Evolutionary conservation across 2,888 invertebrate species (phyloP), one percentile per base, ranked within the genome.

Genomic region (Pachymerium ferrugineum): DNA sequence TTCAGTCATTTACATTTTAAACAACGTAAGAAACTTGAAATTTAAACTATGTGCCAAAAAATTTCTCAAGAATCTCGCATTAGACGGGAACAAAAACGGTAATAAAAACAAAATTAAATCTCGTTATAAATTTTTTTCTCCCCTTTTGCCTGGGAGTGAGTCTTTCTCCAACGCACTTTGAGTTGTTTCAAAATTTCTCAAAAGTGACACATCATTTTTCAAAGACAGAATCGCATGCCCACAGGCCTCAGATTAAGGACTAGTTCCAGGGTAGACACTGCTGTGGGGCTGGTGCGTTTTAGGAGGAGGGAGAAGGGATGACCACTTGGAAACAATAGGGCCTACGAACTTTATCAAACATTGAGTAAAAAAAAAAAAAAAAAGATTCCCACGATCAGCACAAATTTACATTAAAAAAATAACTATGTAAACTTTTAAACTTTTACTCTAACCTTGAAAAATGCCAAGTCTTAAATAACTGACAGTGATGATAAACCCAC

Each of bases 151-250:
- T 38, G 25, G 3, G 28, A 62, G 62, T 28, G 62, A 62, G 25
- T 62, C 62, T 47, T 62, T 25, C 12, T 28, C 22, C 12, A 28
- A 14, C 62, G 28, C 62, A n/a, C 28, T 62, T 62, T 62, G 62
- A 62, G 62, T 62, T 62, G 62, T 62, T 62, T 28, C 25, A 62
- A 62, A 62, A 62, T 62, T 28, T 62, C 62, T 22, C 22, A 62
- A 62, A 62, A 62, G 62, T 62, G 62, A 62, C 62, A 62, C 62
- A 62, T 62, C 62, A 62, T 62, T 62, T 62, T 28, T 62, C 62
- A 62, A 25, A 62, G 62, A 62, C 62, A 62, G 28, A 62, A 62
- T 62, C 62, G 8, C 10, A 62, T 62, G 62, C 62, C 62, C 62
- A 62, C 28, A 62, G 62, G 62, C 25, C 28, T 62, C n/a, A 62